Conservation (phyloP, 2,797 vertebrate genomes). For the Labeo calbasu region DNA sequence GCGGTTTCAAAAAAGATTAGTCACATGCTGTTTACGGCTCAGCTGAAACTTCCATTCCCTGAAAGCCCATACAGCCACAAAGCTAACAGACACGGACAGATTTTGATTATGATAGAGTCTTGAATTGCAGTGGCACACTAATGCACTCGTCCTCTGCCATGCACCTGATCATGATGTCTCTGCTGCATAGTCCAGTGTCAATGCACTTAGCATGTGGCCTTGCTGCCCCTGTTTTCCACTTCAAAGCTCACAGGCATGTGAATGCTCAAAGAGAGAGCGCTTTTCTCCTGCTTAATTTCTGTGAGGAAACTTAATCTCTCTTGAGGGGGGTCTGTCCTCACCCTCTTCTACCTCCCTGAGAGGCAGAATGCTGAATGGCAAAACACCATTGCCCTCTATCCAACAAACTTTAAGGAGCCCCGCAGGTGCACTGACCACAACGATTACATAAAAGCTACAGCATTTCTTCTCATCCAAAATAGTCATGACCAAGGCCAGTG, state of each 20-base stretch:
- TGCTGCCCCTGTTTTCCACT: conserved; percentile 45
- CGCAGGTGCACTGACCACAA: neutral
- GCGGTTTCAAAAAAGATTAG: neutral
- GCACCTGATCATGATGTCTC: conserved; percentile 13
- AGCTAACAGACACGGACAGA: neutral
- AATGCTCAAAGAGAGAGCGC: conserved; percentile 41
- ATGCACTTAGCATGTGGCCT: conserved; percentile 38
- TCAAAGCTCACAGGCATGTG: conserved; percentile 54
- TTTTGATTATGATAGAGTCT: neutral
- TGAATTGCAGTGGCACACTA: neutral
- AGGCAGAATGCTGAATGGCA: neutral
- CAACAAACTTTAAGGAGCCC: neutral
- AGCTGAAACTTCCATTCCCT: neutral
- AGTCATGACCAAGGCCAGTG: neutral
- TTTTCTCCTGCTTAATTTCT: conserved; percentile 43
- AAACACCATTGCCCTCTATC: neutral
- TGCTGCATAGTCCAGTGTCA: conserved; percentile 2
- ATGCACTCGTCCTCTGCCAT: neutral
- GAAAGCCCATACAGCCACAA: neutral
- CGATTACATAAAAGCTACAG: neutral
- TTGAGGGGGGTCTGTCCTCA: conserved; percentile 11
- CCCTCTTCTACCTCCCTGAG: conserved; percentile 2
- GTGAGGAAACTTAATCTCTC: conserved; percentile 38
- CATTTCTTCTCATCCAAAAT: neutral
- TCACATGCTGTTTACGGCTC: neutral